Base-by-base conservation (phyloP, 23 tunicate species). In the Diplosoma virens region DNA sequence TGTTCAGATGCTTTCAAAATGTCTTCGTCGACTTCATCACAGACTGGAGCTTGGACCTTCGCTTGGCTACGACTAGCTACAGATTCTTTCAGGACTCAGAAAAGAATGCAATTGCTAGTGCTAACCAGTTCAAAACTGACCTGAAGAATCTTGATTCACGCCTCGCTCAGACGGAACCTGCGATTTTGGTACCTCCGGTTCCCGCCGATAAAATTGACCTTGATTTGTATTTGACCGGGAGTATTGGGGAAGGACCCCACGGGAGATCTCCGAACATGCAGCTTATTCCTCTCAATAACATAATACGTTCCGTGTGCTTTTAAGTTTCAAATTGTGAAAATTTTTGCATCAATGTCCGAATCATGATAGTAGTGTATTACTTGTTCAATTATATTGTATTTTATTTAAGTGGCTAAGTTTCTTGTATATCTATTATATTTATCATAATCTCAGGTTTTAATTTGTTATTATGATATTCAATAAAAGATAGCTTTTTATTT, bases 11-110 rank as follows among this genome's bases (percentile, higher is more conserved):
- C 59, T 80, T 80, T 47, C 67, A 46, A 21, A 80, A 80, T 34
- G 61, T 69, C n/a, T 80, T 80, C 53, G 84, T 80, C 32, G 84
- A 80, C 34, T 80, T 46, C 59, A 80, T 80, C 67, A 54, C 67
- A 4, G 68, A 68, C 32, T 32, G 35, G 47, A 52, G 67, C 24
- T 54, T 66, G 20, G 77, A 80, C 33, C 28, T 80, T 50, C 29
- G 76, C 4, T 55, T 80, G 50, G 32, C 37, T 9, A 31, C 75
- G 4, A 68, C 75, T 24, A 55, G 53, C 17, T 67, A 80, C 59
- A 80, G 56, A 29, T 67, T 80, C 56, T 35, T 52, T 33, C 67
- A 35, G 1, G 46, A 30, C 16, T 1, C 33, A n/a, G 77, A 68
- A 35, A 24, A 53, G 17, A 18, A 21, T 16, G 77, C 67, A 25